A percentile compares a stretch with the other conserved stretches of the same genome.
Conservation (phyloP, 2,797 vertebrate species). For the Semotilus atromaculatus region DNA sequence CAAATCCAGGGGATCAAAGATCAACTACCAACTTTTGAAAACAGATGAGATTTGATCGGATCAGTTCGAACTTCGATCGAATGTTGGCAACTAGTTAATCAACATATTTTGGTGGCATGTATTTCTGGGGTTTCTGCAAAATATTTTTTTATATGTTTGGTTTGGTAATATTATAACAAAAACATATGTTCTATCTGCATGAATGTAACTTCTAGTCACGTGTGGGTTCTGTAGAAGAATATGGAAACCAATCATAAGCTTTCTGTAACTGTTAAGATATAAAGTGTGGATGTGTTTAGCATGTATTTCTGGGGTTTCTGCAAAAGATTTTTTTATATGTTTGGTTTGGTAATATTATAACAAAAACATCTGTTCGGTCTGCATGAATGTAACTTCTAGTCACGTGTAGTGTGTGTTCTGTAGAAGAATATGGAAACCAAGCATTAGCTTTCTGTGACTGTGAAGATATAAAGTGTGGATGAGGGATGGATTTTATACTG, state of each 20-base stretch:
- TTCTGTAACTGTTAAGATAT: background rate
- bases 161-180: background rate
- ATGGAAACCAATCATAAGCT: background rate
- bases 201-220: background rate
- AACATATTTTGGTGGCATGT: background rate
- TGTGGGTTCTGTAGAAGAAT: background rate
- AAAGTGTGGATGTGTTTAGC: too few relatives aligned
- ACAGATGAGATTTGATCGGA: slow-evolving; percentile 35
- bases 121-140: background rate
- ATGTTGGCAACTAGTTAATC: background rate
- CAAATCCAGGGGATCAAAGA: slow-evolving; percentile 23
- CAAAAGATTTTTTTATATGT: background rate
- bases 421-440: background rate
- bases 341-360: background rate
- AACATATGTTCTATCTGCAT: background rate
- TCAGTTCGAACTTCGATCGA: background rate
- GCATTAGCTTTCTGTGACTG: background rate
- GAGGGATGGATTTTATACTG: too few relatives aligned
- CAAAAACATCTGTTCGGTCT: background rate
- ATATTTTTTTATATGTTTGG: background rate
- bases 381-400: background rate
- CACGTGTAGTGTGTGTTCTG: background rate
- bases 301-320: background rate
- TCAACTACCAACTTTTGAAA: slow-evolving; percentile 31
- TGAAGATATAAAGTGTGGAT: too few relatives aligned